Conservation (phyloP, 2,888 invertebrate species). For the Salticus scenicus region DNA sequence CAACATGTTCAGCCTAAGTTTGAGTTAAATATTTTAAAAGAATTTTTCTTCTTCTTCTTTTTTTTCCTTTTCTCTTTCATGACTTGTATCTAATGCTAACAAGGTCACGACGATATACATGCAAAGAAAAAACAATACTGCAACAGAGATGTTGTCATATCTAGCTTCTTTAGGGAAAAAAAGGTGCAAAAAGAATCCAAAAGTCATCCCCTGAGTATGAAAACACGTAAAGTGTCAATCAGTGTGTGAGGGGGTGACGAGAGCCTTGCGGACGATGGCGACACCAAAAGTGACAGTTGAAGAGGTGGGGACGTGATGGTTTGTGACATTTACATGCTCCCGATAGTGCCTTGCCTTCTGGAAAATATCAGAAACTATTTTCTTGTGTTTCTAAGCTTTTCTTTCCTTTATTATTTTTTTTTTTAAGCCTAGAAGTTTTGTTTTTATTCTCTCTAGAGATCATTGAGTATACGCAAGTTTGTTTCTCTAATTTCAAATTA, state of each 20-base stretch:
- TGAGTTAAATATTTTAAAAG: no score
- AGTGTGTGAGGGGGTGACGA: conserved; percentile 31
- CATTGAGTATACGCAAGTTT: no score
- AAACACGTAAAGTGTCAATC: conserved; percentile 61
- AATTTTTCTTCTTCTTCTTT: no score
- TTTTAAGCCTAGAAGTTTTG: neutral
- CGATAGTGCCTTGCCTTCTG: conserved; percentile 34
- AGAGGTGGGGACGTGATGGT: conserved; percentile 33
- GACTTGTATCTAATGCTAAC: no score
- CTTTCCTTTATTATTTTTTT: neutral
- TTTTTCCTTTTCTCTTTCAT: no score
- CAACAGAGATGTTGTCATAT: neutral
- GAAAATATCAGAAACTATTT: conserved; percentile 20
- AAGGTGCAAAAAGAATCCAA: conserved; percentile 9
- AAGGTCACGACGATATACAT: no score
- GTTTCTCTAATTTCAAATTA: no score
- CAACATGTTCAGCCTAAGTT: no score
- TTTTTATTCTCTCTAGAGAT: neutral
- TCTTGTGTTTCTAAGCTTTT: neutral
- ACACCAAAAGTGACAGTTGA: conserved; percentile 53
- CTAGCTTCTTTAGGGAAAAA: neutral
- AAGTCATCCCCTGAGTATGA: conserved; percentile 12
- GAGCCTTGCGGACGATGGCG: conserved; percentile 26
- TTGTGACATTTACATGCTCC: conserved; percentile 29
- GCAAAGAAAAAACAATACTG: neutral